Conservation (phyloP, 2,797 vertebrate species). For the Caiman crocodilus region DNA sequence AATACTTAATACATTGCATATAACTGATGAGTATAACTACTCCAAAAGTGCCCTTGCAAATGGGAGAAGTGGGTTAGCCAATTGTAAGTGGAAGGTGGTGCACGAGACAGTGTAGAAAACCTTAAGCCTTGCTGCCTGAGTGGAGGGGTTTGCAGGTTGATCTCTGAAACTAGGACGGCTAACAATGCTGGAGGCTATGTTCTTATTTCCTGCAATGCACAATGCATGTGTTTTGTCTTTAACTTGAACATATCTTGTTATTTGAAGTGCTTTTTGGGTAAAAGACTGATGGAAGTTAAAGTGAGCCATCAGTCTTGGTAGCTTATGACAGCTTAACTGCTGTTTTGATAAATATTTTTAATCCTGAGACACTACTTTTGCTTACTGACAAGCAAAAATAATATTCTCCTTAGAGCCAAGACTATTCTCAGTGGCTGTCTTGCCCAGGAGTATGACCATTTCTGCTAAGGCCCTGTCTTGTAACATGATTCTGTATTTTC, state of each 20-base stretch:
- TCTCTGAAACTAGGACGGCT: background rate
- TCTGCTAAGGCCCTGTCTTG: background rate
- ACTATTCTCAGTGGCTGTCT: background rate
- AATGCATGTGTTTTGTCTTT: no score
- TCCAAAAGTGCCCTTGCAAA: background rate
- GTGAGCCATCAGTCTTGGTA: no score
- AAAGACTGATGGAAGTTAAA: background rate
- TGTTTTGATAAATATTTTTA: background rate
- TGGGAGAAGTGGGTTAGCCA: background rate
- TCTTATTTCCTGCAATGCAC: background rate
- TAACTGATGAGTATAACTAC: background rate
- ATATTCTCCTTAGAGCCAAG: background rate
- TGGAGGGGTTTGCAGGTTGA: background rate
- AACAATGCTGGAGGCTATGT: background rate
- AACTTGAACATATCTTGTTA: no score
- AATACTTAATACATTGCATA: background rate
- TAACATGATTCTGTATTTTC: background rate
- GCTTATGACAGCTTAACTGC: no score
- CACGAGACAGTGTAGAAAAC: background rate
- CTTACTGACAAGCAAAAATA: background rate
- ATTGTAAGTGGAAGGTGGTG: background rate
- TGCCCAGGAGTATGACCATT: background rate
- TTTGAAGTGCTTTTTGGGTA: no score
- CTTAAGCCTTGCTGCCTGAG: background rate
- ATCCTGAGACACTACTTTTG: background rate